phyloP scores from a whole-genome alignment of 2,888 invertebrate genomes.

The Seladonia tumulorum region DNA sequence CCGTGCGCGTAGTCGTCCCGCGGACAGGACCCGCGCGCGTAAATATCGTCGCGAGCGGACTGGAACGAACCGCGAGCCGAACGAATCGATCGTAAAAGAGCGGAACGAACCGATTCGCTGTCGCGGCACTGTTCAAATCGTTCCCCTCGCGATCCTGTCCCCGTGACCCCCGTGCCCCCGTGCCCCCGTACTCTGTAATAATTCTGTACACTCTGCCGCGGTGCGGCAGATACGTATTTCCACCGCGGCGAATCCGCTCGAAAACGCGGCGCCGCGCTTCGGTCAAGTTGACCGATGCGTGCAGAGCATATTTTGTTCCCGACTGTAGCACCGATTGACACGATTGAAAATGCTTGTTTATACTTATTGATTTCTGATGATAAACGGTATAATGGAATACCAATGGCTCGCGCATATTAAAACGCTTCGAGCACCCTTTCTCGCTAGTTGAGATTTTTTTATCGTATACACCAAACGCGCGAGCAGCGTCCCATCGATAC shows the following conservation, averaged over 20 bases:
- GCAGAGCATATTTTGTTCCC: background rate
- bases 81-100: slow-evolving; percentile 70
- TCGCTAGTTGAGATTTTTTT: background rate
- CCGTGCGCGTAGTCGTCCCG: slow-evolving; percentile 30
- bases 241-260: slow-evolving; percentile 1
- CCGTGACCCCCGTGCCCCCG: background rate
- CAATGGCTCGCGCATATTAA: background rate
- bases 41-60: slow-evolving; percentile 59
- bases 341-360: background rate
- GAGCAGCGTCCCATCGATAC: background rate
- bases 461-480: background rate
- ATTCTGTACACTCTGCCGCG: background rate
- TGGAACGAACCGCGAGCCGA: slow-evolving; percentile 57
- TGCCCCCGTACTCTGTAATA: background rate
- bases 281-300: background rate
- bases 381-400: background rate
- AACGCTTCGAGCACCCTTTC: background rate
- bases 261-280: background rate
- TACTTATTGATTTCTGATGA: background rate
- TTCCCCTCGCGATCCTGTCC: background rate
- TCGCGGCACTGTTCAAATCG: slow-evolving; percentile 64
- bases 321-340: background rate
- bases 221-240: background rate
- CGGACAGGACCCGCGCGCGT: slow-evolving; percentile 63
- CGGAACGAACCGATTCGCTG: slow-evolving; percentile 65